These are phyloP conservation scores for Diorhabda carinulata DNA, from an alignment of 1,140 invertebrate genomes.

Conservation along the genomic window DNA sequence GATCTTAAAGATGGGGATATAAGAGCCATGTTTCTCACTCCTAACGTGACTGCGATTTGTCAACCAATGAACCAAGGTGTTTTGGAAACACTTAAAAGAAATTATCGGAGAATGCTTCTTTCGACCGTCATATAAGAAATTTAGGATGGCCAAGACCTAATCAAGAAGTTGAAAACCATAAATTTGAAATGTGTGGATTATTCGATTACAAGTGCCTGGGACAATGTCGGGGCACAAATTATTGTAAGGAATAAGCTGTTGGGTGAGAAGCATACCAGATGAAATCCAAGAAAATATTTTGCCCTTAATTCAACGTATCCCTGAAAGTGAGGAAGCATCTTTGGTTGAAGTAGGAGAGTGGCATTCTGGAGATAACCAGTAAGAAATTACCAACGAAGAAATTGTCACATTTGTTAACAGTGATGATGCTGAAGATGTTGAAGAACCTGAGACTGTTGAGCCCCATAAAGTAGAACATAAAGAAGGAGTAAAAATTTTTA, in stretches of 20 bases:
- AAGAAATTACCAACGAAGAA: not conserved
- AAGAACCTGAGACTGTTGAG: not conserved
- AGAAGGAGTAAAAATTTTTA: no score
- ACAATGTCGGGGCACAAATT: no score
- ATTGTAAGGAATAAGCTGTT: not conserved
- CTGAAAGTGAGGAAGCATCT: not conserved
- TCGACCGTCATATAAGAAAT: not conserved
- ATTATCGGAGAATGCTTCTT: not conserved
- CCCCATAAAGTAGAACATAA: no score
- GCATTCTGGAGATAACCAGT: not conserved
- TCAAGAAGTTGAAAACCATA: not conserved
- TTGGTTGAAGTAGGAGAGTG: not conserved
- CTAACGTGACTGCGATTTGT: slow-evolving; percentile 44
- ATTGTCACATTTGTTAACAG: not conserved
- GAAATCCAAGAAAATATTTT: no score
- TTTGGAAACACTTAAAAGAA: not conserved
- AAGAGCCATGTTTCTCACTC: not conserved
- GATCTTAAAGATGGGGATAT: slow-evolving; percentile 35
- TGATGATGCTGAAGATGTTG: not conserved
- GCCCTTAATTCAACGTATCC: no score
- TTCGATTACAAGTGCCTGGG: no score
- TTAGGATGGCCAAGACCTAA: not conserved
- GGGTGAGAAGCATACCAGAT: not conserved
- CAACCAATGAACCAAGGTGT: slow-evolving; percentile 41
- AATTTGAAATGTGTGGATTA: not conserved